These are phyloP conservation scores for Dendrolimus kikuchii DNA, from an alignment of 1,140 invertebrate genomes.

Conservation along the genomic window DNA sequence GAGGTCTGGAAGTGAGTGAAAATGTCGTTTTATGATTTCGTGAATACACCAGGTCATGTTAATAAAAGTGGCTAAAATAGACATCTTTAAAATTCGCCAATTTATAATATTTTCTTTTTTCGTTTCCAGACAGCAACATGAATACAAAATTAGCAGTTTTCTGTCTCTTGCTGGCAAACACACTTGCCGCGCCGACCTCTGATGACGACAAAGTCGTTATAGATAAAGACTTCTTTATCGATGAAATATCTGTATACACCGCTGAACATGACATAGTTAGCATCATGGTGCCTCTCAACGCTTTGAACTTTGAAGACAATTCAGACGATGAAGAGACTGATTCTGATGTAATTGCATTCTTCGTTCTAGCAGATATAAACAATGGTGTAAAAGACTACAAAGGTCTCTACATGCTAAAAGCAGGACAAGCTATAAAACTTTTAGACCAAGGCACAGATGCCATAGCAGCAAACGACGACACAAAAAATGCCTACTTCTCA, in stretches of 20 bases:
- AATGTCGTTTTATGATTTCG: no score
- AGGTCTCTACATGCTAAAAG: constrained; percentile 29
- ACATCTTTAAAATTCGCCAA: no score
- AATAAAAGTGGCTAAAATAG: no score
- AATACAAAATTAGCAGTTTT: constrained; percentile 10
- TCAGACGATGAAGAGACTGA: constrained; percentile 16
- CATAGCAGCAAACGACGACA: constrained; percentile 28
- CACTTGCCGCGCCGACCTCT: constrained; percentile 16
- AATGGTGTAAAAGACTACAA: constrained; percentile 24
- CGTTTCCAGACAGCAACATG: constrained; percentile 18
- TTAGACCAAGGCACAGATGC: constrained; percentile 39
- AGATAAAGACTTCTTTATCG: constrained; percentile 24
- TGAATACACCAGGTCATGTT: no score
- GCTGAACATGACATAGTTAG: constrained; percentile 43
- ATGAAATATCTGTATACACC: constrained; percentile 28
- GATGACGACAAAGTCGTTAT: constrained; percentile 23
- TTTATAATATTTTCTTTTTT: not conserved
- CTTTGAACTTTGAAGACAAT: constrained; percentile 37
- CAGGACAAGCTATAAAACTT: constrained; percentile 25
- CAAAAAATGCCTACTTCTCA: constrained; percentile 34
- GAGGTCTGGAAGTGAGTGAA: no score
- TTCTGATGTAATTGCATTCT: constrained; percentile 24
- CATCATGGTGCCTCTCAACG: constrained; percentile 39
- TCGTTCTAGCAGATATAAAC: constrained; percentile 32
- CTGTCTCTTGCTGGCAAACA: constrained; percentile 15